Evolutionary conservation across 2,113 vertebrate species (phyloP), one percentile per base, ranked within the genome.

Genomic region (Misgurnus anguillicaudatus): DNA sequence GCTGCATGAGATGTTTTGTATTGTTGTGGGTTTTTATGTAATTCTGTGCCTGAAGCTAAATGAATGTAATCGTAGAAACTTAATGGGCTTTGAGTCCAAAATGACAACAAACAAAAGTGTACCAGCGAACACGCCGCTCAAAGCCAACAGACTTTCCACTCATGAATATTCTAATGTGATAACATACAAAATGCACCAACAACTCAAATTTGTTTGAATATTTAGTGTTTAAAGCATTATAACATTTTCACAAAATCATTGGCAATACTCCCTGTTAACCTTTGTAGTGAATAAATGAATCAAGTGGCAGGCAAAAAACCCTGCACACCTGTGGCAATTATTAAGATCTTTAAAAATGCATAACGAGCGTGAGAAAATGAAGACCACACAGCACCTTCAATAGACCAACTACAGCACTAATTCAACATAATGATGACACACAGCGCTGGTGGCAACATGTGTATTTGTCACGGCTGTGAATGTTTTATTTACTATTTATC

Each of bases 401-500:
- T 66, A 17, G 81, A 58, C 51, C 42, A 64, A 19, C 10, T 42
- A 31, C 66, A 55, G 45, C 21, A 66, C 65, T 76, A 60, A 82
- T 75, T 84, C 48, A 57, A 16, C 71, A 13, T 86, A 79, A 87
- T 85, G 83, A 64, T 45, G 71, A 79, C 77, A 82, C 82, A 65
- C 72, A 76, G 70, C 48, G 19, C 76, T 60, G 58, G 65, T 71
- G 57, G 79, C 45, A 36, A 16, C 55, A 70, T 70, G 80, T 86
- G 80, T 87, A 82, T 89, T 90, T 84, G 84, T 87, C 68, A 82
- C 82, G 75, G 41, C 75, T 73, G 78, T 8, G 73, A 57, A 81
- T 88, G 87, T 82, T 85, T 88, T 84, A 87, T 88, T 85, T 84
- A 79, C 62, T 87, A 84, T 76, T 89, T 87, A 78, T 79, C 79